Conservation (phyloP, 2,888 invertebrate species). For the Antheraea yamamai region DNA sequence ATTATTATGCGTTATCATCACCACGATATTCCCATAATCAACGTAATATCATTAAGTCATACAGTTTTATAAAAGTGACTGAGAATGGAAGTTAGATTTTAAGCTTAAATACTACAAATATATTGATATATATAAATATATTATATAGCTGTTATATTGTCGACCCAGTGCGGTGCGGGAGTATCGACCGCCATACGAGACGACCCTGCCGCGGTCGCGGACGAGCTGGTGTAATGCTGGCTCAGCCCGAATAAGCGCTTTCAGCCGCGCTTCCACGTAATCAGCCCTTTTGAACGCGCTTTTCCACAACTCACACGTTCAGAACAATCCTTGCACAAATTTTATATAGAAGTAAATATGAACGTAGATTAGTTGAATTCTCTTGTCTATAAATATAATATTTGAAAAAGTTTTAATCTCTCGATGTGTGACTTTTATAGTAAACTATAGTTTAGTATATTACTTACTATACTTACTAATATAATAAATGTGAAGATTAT, state of each 20-base stretch:
- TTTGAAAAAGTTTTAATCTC: not conserved
- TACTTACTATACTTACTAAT: no score
- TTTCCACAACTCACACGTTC: constrained; percentile 12
- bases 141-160: not conserved
- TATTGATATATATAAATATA: not conserved
- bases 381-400: not conserved
- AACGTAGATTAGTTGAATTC: not conserved
- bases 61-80: no score
- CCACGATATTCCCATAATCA: no score
- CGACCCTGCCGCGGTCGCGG: constrained; percentile 25
- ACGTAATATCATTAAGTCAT: no score
- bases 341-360: not conserved
- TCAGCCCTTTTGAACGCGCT: constrained; percentile 19
- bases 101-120: not conserved
- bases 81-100: not conserved
- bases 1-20: no score
- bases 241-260: constrained; percentile 38
- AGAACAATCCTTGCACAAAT: constrained; percentile 11
- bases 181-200: constrained; percentile 49
- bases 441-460: no score
- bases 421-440: not conserved
- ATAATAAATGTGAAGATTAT: no score
- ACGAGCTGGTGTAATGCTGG: constrained; percentile 31
- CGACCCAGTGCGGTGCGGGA: constrained; percentile 44
- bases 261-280: constrained; percentile 25